phyloP scores from a whole-genome alignment of 64 coral and sea anemone genomes.

The Montipora cactus region DNA sequence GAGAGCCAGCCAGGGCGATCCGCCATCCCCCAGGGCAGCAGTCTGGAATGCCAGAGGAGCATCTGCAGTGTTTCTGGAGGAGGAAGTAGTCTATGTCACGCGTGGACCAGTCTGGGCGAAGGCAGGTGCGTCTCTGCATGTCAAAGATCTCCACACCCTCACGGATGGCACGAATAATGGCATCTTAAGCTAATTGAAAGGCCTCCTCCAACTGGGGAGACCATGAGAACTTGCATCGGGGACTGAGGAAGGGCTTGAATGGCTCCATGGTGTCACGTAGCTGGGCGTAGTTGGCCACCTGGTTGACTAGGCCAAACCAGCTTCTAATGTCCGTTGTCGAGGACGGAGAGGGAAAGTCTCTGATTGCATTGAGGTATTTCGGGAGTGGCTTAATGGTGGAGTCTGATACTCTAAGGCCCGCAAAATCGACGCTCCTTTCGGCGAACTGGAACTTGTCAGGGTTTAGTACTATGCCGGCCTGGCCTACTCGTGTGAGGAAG shows the following conservation, averaged over 20 bases:
- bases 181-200: slow-evolving; percentile 25
- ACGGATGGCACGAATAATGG: slow-evolving; percentile 38
- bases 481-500: slow-evolving; percentile 23
- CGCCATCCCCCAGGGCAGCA: slow-evolving; percentile 46
- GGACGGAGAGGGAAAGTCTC: slow-evolving; percentile 11
- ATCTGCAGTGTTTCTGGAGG: slow-evolving; percentile 41
- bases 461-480: slow-evolving; percentile 45
- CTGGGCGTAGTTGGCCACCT: slow-evolving; percentile 50
- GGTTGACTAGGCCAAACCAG: slow-evolving; percentile 64
- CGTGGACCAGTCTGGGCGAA: slow-evolving; percentile 48
- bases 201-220: background rate
- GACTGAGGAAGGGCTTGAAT: slow-evolving; percentile 57
- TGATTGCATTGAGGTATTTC: slow-evolving; percentile 45
- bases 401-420: slow-evolving; percentile 11
- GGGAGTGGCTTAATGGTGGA: slow-evolving; percentile 12
- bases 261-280: slow-evolving; percentile 37
- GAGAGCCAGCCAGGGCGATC: slow-evolving; percentile 38
- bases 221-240: slow-evolving; percentile 53
- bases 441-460: slow-evolving; percentile 44
- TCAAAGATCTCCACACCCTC: slow-evolving; percentile 44
- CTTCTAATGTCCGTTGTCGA: slow-evolving; percentile 14
- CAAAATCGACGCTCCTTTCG: background rate
- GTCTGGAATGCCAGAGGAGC: slow-evolving; percentile 3
- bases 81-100: slow-evolving; percentile 57
- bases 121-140: slow-evolving; percentile 55